Conservation (phyloP, 2,113 vertebrate genomes). For the Marcusenius ussheri region DNA sequence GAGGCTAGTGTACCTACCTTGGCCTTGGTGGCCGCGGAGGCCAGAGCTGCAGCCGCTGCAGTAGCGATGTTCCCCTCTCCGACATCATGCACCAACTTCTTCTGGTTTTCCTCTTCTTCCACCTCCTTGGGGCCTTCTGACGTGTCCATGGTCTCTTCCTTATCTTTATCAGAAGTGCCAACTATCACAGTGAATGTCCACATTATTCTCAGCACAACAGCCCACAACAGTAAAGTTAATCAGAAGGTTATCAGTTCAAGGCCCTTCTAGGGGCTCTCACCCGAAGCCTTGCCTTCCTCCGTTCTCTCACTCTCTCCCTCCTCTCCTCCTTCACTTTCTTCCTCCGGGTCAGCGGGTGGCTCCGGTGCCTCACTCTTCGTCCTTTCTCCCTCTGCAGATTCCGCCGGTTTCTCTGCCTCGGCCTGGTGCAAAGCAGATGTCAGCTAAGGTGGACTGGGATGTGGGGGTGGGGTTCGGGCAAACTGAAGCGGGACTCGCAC, state of each 20-base stretch:
- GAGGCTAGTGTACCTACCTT: conserved; percentile 67
- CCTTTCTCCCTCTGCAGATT: conserved; percentile 62
- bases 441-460: neutral
- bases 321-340: conserved; percentile 32
- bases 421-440: conserved; percentile 3
- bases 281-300: conserved; percentile 32
- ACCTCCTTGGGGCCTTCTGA: conserved; percentile 63
- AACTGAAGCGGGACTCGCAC: conserved; percentile 40
- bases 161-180: conserved; percentile 55
- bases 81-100: conserved; percentile 76
- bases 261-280: neutral
- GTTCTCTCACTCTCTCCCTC: conserved; percentile 32
- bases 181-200: neutral
- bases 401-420: conserved; percentile 49
- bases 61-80: conserved; percentile 84
- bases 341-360: conserved; percentile 37
- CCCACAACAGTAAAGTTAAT: neutral
- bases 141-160: conserved; percentile 72
- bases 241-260: neutral
- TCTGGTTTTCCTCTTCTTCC: conserved; percentile 67
- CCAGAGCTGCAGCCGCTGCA: conserved; percentile 85
- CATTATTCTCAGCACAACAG: neutral
- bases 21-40: conserved; percentile 92
- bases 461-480: neutral
- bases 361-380: conserved; percentile 52